Evolutionary conservation across 1,140 invertebrate genomes (phyloP).

Genomic region (Aphaenogaster ashmeadi): DNA sequence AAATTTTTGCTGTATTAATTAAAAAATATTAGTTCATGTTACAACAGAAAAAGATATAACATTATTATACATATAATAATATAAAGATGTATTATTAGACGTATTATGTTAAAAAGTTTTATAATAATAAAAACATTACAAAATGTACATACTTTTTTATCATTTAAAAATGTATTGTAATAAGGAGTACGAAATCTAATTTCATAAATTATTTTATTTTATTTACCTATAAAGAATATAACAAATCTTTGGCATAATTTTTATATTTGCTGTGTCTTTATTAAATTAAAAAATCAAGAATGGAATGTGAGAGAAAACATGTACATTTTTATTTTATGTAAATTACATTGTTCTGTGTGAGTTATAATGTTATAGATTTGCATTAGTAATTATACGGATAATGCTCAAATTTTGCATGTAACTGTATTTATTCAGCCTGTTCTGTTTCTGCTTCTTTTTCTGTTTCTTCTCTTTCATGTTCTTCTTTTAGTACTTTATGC

Average conservation of each 20-base stretch:
- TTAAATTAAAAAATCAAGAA: not conserved
- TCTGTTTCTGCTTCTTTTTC: not conserved
- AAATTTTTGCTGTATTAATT: not conserved
- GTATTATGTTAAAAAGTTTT: no score
- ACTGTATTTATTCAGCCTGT: not conserved
- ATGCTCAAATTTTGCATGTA: not conserved
- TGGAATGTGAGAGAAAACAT: not conserved
- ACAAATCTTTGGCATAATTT: not conserved
- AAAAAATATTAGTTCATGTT: not conserved
- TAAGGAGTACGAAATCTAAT: no score
- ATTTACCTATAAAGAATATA: not conserved
- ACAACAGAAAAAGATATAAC: no score
- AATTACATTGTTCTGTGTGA: not conserved
- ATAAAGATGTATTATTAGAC: no score
- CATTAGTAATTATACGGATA: not conserved
- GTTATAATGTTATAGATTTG: not conserved
- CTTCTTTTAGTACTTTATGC: not conserved
- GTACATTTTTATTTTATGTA: not conserved
- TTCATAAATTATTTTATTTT: no score
- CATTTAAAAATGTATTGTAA: no score
- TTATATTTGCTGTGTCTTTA: not conserved
- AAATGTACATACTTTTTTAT: no score
- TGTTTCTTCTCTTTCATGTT: not conserved
- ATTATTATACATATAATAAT: no score
- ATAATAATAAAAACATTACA: no score